These are phyloP conservation scores for Diadema setosum DNA, from an alignment of 35 echinoderm and acorn worm genomes.

Conservation along the genomic window DNA sequence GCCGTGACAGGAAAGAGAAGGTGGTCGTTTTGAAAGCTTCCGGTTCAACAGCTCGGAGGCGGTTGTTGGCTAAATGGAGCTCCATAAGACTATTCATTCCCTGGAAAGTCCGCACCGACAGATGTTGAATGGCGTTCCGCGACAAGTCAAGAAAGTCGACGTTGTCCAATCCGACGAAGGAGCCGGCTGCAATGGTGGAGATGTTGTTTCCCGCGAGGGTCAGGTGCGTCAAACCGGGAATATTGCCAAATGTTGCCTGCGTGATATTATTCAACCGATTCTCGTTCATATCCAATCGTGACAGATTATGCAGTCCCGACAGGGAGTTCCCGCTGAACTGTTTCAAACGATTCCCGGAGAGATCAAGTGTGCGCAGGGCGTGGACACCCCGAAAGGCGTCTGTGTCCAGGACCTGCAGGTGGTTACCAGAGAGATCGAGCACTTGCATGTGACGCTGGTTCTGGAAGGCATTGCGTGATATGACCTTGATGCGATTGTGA, in stretches of 20 bases:
- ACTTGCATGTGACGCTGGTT: neutral
- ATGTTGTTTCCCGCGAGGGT: constrained; percentile 30
- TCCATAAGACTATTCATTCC: constrained; percentile 14
- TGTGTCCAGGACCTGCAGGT: neutral
- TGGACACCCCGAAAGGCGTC: neutral
- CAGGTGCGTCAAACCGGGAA: constrained; percentile 17
- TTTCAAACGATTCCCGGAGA: neutral
- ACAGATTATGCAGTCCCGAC: neutral
- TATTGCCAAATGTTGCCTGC: neutral
- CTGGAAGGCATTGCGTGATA: constrained; percentile 3
- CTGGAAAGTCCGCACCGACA: constrained; percentile 18
- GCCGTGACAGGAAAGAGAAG: neutral
- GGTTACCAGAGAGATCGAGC: constrained; percentile 36
- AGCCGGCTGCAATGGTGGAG: neutral
- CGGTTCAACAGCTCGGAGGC: neutral
- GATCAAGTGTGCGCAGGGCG: neutral
- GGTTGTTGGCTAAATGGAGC: constrained; percentile 28
- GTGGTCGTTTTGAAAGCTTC: constrained; percentile 29
- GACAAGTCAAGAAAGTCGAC: constrained; percentile 12
- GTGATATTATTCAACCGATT: constrained; percentile 11
- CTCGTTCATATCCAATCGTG: neutral
- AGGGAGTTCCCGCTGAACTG: neutral
- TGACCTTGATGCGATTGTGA: constrained; percentile 6
- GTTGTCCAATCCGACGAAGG: neutral
- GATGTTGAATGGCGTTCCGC: neutral